Base-by-base conservation (phyloP, 2,797 vertebrate genomes). In the Spheniscus humboldti region DNA sequence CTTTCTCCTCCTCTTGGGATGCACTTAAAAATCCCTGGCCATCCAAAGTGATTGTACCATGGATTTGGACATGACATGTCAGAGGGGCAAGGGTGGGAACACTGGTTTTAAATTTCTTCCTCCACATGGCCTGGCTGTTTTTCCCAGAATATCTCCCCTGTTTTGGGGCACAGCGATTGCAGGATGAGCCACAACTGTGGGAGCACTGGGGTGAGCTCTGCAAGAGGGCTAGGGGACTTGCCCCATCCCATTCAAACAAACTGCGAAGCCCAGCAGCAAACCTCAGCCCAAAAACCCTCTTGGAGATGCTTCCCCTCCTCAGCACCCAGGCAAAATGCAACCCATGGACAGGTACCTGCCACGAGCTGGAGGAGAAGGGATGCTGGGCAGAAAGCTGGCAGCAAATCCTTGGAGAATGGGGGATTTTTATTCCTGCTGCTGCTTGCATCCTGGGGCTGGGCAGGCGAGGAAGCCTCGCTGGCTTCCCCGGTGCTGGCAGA, bases 341-440 rank as follows among this genome's bases (percentile, higher is more conserved):
- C 37, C 30, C 50, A 24, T 0, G 24, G 55, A 14, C 33, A 45
- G n/a, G 55, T 59, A 76, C 28, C 27, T 66, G n/a, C 27, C 84
- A 50, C 0, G 4, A 64, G 63, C 13, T 0, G 0, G 53, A 76
- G 68, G 47, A 60, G 53, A 81, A 62, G 23, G 2, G 57, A 64
- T 11, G 52, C 10, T 47, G 55, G 10, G 55, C 67, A 79, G 62
- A 68, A 75, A 91, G 59, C 57, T 79, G 59, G 9, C 4, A 43
- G 39, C 24, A 55, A 73, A 60, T 50, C 73, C 19, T 37, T 10
- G 13, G 31, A 88, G 41, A 75, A 75, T 0, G 18, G 25, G 10
- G 18, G 25, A 18, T 28, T 64, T 88, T 45, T 41, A 66, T 47
- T 68, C 63, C 83, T 57, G 37, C 88, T 80, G 52, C 47, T 1